Evolutionary conservation across 1,140 invertebrate species (phyloP).

Genomic region (Galendromus occidentalis): DNA sequence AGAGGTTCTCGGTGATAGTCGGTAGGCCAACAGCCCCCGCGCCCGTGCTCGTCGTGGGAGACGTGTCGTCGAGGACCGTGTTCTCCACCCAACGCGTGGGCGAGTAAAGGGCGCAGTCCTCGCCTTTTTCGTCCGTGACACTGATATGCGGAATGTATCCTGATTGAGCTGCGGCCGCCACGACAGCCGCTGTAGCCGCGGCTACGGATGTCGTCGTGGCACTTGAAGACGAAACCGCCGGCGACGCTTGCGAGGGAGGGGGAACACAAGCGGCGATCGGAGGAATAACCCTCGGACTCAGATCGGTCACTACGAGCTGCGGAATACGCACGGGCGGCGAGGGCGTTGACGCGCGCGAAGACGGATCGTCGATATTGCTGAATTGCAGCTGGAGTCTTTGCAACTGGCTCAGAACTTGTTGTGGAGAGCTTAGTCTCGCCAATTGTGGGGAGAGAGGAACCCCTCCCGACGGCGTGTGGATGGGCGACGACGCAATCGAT

Average conservation of each 20-base stretch:
- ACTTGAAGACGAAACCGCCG: slow-evolving; percentile 15
- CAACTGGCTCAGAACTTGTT: slow-evolving; percentile 25
- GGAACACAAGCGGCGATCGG: slow-evolving; percentile 15
- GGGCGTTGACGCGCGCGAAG: slow-evolving; percentile 17
- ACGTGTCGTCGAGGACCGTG: slow-evolving; percentile 11
- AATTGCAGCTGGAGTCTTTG: slow-evolving; percentile 31
- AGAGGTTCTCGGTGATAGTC: slow-evolving; percentile 11
- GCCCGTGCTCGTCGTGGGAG: slow-evolving; percentile 15
- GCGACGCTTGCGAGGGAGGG: slow-evolving; percentile 17
- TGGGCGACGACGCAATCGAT: slow-evolving; percentile 26
- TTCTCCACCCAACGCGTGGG: slow-evolving; percentile 13
- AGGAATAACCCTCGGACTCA: slow-evolving; percentile 15
- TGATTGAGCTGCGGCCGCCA: slow-evolving; percentile 11
- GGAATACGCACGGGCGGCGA: slow-evolving; percentile 16
- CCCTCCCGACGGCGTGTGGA: slow-evolving; percentile 17
- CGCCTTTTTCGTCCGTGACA: slow-evolving; percentile 66
- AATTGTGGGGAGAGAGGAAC: slow-evolving; percentile 19
- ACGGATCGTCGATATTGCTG: slow-evolving; percentile 16
- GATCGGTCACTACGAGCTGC: slow-evolving; percentile 14
- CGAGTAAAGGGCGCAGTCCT: slow-evolving; percentile 40
- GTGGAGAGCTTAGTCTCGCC: not conserved
- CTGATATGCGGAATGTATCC: slow-evolving; percentile 50
- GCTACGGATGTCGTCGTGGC: not conserved
- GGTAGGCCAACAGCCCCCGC: slow-evolving; percentile 16
- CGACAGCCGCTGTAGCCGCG: slow-evolving; percentile 14